A percentile compares a stretch with the other conserved stretches of the same genome.
Evolutionary conservation across 1,140 invertebrate species (phyloP).

Genomic region (Solenopsis fugax): DNA sequence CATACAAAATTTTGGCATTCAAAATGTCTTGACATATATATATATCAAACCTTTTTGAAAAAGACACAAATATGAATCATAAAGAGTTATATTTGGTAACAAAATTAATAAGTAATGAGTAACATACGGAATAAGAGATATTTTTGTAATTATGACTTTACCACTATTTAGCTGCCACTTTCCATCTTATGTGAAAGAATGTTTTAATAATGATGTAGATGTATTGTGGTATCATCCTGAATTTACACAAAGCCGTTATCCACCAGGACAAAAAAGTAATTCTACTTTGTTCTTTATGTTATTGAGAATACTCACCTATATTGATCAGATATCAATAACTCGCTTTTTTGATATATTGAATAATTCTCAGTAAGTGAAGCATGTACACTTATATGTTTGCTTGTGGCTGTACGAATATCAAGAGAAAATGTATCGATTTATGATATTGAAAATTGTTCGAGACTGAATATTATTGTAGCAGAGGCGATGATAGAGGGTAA

Average conservation of each 20-base stretch:
- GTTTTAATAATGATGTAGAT: constrained; percentile 70
- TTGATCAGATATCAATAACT: constrained; percentile 12
- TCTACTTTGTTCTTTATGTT: constrained; percentile 15
- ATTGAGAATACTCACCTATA: not conserved
- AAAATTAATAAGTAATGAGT: constrained; percentile 57
- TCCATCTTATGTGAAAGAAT: constrained; percentile 79
- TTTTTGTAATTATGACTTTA: constrained; percentile 77
- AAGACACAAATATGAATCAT: constrained; percentile 48
- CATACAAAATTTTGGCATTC: not conserved
- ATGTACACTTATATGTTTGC: constrained; percentile 85
- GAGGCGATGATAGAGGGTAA: constrained; percentile 84
- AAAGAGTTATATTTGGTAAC: constrained; percentile 42
- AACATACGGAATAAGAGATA: constrained; percentile 39
- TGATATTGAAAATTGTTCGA: constrained; percentile 73
- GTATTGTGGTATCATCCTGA: constrained; percentile 82
- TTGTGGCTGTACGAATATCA: constrained; percentile 82
- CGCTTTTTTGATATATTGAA: not conserved
- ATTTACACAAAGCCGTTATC: constrained; percentile 85
- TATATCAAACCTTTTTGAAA: constrained; percentile 1
- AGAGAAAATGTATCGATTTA: constrained; percentile 74
- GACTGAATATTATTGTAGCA: constrained; percentile 80
- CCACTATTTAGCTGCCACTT: constrained; percentile 76
- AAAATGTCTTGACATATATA: constrained; percentile 50
- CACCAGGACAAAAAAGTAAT: constrained; percentile 84
- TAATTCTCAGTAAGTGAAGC: constrained; percentile 80